Conservation (phyloP, 1,140 invertebrate genomes). For the Formica exsecta region DNA sequence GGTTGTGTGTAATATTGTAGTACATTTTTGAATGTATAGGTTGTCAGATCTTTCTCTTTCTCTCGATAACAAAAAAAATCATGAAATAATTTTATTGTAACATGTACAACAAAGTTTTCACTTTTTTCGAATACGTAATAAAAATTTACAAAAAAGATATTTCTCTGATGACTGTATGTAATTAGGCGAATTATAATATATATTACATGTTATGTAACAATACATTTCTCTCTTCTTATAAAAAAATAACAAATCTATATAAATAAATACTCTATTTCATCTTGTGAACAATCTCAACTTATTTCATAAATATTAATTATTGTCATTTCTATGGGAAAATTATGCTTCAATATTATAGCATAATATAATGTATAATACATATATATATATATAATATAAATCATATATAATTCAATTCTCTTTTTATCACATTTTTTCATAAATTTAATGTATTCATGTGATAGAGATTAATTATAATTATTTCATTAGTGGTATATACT, state of each 20-base stretch:
- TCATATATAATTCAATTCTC: too few species aligned
- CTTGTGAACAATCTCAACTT: constrained; percentile 7
- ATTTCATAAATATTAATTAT: background rate
- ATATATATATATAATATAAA: background rate
- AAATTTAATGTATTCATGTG: background rate
- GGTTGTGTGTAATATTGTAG: background rate
- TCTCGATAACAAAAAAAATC: constrained; percentile 9
- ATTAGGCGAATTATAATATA: constrained; percentile 15
- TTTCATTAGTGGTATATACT: background rate
- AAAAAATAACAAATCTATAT: constrained; percentile 26
- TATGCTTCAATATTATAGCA: background rate
- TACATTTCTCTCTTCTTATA: background rate
- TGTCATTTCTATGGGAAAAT: background rate
- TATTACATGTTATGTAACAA: constrained; percentile 16
- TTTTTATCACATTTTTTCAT: too few species aligned
- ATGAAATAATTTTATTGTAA: constrained; percentile 4
- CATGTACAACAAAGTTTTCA: constrained; percentile 2
- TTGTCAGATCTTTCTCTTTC: background rate
- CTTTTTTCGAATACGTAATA: constrained; percentile 26
- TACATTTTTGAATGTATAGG: constrained; percentile 23
- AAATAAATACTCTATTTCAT: constrained; percentile 20
- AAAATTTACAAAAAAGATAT: background rate
- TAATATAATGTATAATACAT: background rate
- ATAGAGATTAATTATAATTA: too few species aligned
- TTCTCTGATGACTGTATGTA: background rate